Conservation (phyloP, 2,888 invertebrate species). For the Mellilla xanthometata region DNA sequence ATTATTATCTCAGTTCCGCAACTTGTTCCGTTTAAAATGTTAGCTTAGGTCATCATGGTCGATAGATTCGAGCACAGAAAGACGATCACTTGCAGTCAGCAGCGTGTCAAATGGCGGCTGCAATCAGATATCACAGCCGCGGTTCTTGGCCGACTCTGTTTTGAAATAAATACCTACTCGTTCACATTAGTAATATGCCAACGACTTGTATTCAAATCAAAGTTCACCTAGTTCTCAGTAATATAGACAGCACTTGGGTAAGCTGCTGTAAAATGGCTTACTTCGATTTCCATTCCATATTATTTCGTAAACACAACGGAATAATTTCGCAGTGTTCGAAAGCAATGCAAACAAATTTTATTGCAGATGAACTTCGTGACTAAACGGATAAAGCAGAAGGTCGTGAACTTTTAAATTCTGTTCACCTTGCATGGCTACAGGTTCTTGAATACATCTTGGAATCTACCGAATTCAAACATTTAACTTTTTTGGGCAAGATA, state of each 20-base stretch:
- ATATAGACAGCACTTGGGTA: slow-evolving; percentile 29
- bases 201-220: slow-evolving; percentile 45
- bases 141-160: slow-evolving; percentile 42
- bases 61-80: slow-evolving; percentile 14
- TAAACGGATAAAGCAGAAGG: slow-evolving; percentile 45
- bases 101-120: slow-evolving; percentile 21
- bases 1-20: too few relatives aligned
- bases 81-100: slow-evolving; percentile 7
- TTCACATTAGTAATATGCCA: slow-evolving; percentile 31
- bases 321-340: slow-evolving; percentile 29
- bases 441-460: slow-evolving; percentile 20
- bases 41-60: neutral
- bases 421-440: slow-evolving; percentile 51
- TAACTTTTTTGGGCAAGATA: too few relatives aligned
- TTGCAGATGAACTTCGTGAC: slow-evolving; percentile 50
- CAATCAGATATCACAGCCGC: slow-evolving; percentile 35
- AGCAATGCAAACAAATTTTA: slow-evolving; percentile 32
- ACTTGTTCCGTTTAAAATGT: too few relatives aligned
- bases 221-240: slow-evolving; percentile 54
- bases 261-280: slow-evolving; percentile 25
- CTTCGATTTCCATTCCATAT: slow-evolving; percentile 32
- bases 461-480: neutral
- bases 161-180: slow-evolving; percentile 34
- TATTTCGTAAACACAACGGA: slow-evolving; percentile 34
- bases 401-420: slow-evolving; percentile 62